These are phyloP conservation scores for Hymenopus coronatus DNA, from an alignment of 2,888 invertebrate species.

Conservation along the genomic window DNA sequence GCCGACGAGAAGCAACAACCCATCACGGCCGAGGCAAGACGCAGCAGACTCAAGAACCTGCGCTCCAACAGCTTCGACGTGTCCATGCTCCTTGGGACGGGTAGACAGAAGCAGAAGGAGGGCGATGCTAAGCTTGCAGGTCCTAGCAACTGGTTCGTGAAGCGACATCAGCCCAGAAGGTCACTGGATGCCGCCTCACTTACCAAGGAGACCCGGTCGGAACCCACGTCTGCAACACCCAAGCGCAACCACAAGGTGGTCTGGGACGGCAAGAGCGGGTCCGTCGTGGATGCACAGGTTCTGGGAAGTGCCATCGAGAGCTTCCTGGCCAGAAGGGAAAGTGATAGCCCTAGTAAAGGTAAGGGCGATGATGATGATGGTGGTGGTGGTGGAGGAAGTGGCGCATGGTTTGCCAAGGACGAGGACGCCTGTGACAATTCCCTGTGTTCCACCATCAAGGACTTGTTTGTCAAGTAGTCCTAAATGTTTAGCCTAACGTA, in stretches of 20 bases:
- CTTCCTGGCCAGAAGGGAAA: conserved; percentile 62
- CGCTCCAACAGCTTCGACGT: conserved; percentile 84
- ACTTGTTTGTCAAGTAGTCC: conserved; percentile 76
- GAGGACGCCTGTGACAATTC: conserved; percentile 78
- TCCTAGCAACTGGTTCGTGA: conserved; percentile 74
- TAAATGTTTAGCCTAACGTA: background rate
- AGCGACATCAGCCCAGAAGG: conserved; percentile 70
- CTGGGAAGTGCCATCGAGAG: conserved; percentile 83
- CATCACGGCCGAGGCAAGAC: conserved; percentile 49
- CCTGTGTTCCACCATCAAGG: conserved; percentile 79
- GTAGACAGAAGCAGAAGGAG: conserved; percentile 42
- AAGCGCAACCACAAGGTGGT: conserved; percentile 55
- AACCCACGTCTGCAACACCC: background rate
- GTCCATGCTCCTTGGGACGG: conserved; percentile 61
- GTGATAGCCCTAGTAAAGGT: conserved; percentile 48
- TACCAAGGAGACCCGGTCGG: conserved; percentile 42
- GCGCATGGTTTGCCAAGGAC: conserved; percentile 57
- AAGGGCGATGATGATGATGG: conserved; percentile 34
- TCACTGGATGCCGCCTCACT: background rate
- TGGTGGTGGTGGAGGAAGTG: conserved; percentile 43
- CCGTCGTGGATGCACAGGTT: conserved; percentile 75
- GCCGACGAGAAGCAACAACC: conserved; percentile 6
- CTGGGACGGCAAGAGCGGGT: conserved; percentile 74
- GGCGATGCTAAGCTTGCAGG: conserved; percentile 41
- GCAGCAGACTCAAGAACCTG: conserved; percentile 62